Percentiles rank a stretch among this genome's conserved stretches.
These are phyloP conservation scores for Magallana ariakensis DNA, from an alignment of 1,140 invertebrate species.

Conservation along the genomic window DNA sequence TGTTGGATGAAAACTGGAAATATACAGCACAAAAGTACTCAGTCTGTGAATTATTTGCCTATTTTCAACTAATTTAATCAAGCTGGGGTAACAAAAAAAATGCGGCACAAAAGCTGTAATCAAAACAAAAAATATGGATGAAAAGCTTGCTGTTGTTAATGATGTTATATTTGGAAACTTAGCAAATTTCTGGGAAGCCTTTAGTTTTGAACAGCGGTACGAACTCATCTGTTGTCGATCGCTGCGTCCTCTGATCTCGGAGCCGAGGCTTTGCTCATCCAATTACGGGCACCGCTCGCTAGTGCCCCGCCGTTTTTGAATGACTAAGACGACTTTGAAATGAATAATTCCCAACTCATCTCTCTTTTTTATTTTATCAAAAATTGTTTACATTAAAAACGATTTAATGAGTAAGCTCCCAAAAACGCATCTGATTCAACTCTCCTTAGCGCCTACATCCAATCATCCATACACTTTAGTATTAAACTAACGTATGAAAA, in stretches of 20 bases:
- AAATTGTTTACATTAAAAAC: too few relatives aligned
- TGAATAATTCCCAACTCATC: background rate
- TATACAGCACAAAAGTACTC: too few relatives aligned
- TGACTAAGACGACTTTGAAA: constrained; percentile 6
- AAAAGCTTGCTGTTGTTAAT: background rate
- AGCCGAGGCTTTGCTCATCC: background rate
- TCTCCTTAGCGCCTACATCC: too few relatives aligned
- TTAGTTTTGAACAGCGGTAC: background rate
- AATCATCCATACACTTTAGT: too few relatives aligned
- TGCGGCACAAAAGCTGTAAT: background rate
- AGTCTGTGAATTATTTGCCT: too few relatives aligned
- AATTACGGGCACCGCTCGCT: background rate
- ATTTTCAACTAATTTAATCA: background rate
- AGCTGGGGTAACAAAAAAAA: background rate
- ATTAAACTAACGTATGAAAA: too few relatives aligned
- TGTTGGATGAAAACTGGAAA: too few relatives aligned
- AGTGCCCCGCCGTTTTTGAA: background rate
- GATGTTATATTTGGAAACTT: constrained; percentile 26
- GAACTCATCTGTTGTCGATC: background rate
- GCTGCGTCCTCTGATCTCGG: background rate
- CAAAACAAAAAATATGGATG: constrained; percentile 1
- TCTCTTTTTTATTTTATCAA: background rate
- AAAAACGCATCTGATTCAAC: too few relatives aligned
- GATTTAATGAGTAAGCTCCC: too few relatives aligned
- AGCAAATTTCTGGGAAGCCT: background rate